Conservation (phyloP, 2,888 invertebrate species). For the Drosophila nr. fundita region DNA sequence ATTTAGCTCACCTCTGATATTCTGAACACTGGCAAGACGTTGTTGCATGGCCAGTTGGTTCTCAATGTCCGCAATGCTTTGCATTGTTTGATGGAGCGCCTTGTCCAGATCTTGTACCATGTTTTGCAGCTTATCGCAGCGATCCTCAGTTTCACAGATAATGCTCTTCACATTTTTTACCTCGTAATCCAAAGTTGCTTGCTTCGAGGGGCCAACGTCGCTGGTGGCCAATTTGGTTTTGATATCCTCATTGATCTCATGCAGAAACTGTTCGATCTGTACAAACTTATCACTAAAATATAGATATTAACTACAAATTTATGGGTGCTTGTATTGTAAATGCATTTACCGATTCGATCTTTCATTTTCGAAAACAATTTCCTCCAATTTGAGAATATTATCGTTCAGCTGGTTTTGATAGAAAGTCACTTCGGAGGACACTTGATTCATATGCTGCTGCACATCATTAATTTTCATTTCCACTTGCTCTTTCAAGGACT, state of each 20-base stretch:
- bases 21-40: constrained; percentile 81
- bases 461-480: constrained; percentile 72
- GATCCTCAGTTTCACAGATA: constrained; percentile 86
- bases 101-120: constrained; percentile 84
- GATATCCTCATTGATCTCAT: constrained; percentile 79
- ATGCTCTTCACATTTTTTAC: constrained; percentile 86
- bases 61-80: constrained; percentile 85
- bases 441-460: constrained; percentile 77
- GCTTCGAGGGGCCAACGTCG: constrained; percentile 85
- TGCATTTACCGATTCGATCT: constrained; percentile 66
- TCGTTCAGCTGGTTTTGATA: constrained; percentile 82
- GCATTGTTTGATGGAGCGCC: constrained; percentile 85
- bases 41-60: constrained; percentile 83
- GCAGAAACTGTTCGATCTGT: constrained; percentile 77
- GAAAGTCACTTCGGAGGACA: constrained; percentile 75
- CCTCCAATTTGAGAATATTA: constrained; percentile 81
- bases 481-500: constrained; percentile 79
- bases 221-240: constrained; percentile 73
- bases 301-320: background rate
- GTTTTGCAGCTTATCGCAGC: constrained; percentile 86
- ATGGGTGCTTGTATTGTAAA: background rate
- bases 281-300: constrained; percentile 77
- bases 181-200: constrained; percentile 85
- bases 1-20: constrained; percentile 76
- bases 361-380: constrained; percentile 78